Evolutionary conservation across 2,888 invertebrate genomes (phyloP).

Genomic region (Creontiades dilutus): DNA sequence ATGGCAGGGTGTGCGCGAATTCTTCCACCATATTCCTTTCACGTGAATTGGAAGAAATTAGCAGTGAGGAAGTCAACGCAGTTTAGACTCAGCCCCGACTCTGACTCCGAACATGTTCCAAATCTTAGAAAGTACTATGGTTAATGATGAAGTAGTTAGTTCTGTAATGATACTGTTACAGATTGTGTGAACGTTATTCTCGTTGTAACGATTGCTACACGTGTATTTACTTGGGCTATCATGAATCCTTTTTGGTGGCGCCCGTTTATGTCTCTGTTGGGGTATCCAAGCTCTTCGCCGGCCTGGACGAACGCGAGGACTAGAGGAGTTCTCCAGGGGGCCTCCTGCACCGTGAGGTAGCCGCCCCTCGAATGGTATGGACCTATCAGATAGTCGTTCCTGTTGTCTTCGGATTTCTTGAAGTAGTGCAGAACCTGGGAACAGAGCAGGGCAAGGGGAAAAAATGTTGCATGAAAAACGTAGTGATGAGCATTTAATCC

Average conservation of each 20-base stretch:
- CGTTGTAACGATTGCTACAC: background rate
- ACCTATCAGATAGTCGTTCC: slow-evolving; percentile 85
- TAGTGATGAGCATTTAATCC: no score
- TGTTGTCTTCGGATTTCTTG: slow-evolving; percentile 92
- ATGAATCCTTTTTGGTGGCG: slow-evolving; percentile 89
- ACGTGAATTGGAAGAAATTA: no score
- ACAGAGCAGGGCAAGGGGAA: background rate
- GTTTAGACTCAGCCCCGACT: no score
- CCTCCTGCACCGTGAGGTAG: slow-evolving; percentile 88
- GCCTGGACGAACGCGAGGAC: slow-evolving; percentile 91
- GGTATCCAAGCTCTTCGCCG: slow-evolving; percentile 90
- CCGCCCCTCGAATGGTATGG: slow-evolving; percentile 81
- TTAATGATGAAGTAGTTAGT: no score
- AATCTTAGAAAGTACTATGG: no score
- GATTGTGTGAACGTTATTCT: no score
- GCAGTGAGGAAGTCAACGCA: no score
- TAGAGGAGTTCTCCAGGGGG: slow-evolving; percentile 90
- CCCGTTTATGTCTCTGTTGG: slow-evolving; percentile 90
- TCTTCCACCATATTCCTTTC: no score
- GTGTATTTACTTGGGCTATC: slow-evolving; percentile 84
- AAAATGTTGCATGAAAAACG: background rate
- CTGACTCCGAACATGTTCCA: no score
- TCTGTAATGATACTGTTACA: no score
- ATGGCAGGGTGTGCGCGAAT: no score
- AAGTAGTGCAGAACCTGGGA: slow-evolving; percentile 88